Evolutionary conservation across 2,113 vertebrate genomes (phyloP).

Genomic region (Psophia crepitans): DNA sequence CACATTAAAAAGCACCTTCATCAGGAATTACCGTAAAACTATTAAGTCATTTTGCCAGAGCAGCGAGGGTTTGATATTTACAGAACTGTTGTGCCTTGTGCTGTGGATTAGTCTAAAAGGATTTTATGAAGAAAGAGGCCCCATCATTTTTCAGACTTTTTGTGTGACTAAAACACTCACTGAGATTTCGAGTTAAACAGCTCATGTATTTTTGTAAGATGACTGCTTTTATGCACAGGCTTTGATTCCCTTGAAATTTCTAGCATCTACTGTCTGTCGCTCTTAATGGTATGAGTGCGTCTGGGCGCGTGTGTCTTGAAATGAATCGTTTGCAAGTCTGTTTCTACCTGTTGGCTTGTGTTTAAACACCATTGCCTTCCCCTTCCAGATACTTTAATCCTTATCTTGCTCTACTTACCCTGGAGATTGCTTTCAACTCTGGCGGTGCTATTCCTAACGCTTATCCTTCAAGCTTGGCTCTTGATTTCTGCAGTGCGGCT

Average conservation of each 20-base stretch:
- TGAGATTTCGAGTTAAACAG: background rate
- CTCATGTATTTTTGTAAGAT: background rate
- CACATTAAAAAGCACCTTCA: background rate
- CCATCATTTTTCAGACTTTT: background rate
- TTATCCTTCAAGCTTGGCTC: background rate
- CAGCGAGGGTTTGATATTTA: background rate
- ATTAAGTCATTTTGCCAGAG: background rate
- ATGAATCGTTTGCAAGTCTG: background rate
- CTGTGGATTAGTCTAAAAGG: background rate
- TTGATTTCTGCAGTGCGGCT: background rate
- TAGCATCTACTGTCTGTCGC: background rate
- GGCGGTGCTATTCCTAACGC: background rate
- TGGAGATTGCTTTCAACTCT: conserved; percentile 11
- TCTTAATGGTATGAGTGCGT: background rate
- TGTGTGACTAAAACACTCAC: background rate
- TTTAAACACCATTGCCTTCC: background rate
- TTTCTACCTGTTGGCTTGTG: background rate
- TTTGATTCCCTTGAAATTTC: background rate
- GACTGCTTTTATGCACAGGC: background rate
- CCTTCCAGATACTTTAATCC: background rate
- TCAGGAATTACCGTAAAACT: background rate
- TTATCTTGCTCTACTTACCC: conserved; percentile 19
- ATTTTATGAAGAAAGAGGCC: background rate
- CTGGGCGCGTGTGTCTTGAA: background rate
- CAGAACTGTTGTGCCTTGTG: background rate